These are phyloP conservation scores for Atta texana DNA, from an alignment of 1,140 invertebrate genomes.

Conservation along the genomic window DNA sequence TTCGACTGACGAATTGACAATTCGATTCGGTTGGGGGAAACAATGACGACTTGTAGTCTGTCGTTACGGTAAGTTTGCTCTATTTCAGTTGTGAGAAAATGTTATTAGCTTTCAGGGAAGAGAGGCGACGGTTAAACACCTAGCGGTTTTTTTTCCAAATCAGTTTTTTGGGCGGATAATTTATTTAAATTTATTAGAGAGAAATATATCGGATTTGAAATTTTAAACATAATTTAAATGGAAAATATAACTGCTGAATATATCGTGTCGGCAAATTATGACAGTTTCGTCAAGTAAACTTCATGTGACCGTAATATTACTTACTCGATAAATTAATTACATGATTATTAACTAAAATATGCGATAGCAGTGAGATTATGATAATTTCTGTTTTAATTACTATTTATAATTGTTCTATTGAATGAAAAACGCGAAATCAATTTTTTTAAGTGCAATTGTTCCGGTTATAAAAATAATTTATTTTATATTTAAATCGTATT, in stretches of 20 bases:
- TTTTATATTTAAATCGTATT: background rate
- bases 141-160: background rate
- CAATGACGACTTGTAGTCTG: background rate
- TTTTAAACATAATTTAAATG: background rate
- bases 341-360: background rate
- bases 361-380: background rate
- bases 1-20: background rate
- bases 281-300: constrained; percentile 4
- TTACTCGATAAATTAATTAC: background rate
- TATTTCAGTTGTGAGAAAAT: background rate
- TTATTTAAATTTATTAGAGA: background rate
- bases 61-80: constrained; percentile 2
- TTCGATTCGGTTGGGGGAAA: background rate
- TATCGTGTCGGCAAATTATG: background rate
- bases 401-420: background rate
- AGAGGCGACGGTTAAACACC: background rate
- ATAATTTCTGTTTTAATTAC: background rate
- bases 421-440: background rate
- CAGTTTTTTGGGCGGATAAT: background rate
- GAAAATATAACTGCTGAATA: background rate
- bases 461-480: background rate
- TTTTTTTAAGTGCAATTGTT: background rate
- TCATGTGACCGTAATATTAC: background rate
- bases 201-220: background rate
- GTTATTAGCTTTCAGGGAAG: background rate